Conservation (phyloP, 2,888 invertebrate genomes). For the Papilio demoleus region DNA sequence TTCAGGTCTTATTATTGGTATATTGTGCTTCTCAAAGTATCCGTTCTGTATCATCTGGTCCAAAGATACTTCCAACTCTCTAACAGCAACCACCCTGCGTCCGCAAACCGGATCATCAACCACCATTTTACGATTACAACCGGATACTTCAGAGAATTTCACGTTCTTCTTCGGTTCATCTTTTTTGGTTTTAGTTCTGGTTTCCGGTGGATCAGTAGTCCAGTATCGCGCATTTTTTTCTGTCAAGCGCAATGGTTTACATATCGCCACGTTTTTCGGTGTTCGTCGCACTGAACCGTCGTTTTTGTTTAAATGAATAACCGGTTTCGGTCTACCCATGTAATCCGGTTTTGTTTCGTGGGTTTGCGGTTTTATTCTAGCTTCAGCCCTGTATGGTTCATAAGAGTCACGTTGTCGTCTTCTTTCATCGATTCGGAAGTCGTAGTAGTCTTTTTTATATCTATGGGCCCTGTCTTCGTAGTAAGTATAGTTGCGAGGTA, state of each 20-base stretch:
- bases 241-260: constrained; percentile 71
- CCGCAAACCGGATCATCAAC: constrained; percentile 76
- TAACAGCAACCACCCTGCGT: constrained; percentile 73
- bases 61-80: constrained; percentile 77
- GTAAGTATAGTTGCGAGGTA: constrained; percentile 73
- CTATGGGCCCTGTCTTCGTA: constrained; percentile 66
- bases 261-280: constrained; percentile 74
- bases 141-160: constrained; percentile 80
- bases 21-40: constrained; percentile 79
- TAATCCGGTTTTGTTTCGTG: constrained; percentile 43
- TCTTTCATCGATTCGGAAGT: constrained; percentile 73
- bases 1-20: constrained; percentile 68
- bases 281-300: constrained; percentile 40
- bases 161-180: constrained; percentile 79
- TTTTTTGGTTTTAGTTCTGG: constrained; percentile 60
- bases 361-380: constrained; percentile 18
- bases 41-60: constrained; percentile 81
- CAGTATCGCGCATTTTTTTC: constrained; percentile 75
- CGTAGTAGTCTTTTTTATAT: constrained; percentile 75
- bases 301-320: constrained; percentile 48
- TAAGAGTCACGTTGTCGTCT: constrained; percentile 59
- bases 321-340: constrained; percentile 41
- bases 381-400: constrained; percentile 58
- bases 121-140: constrained; percentile 76
- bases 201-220: constrained; percentile 70